Percentiles rank a stretch among this genome's conserved stretches.
These are phyloP conservation scores for Drosophila melanosoma DNA, from an alignment of 2,888 invertebrate genomes.

Conservation along the genomic window DNA sequence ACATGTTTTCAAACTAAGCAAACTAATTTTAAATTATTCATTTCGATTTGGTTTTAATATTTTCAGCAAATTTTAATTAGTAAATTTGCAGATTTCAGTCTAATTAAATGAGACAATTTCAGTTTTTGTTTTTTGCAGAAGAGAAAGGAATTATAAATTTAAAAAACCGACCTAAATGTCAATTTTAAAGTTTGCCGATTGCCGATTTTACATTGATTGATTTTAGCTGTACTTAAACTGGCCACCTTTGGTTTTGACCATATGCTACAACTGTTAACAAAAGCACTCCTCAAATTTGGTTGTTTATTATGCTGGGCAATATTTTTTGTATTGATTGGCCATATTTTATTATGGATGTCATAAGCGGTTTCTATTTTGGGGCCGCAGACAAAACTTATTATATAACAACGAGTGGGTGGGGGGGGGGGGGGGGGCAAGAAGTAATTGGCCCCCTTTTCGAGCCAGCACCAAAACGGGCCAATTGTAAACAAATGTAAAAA, in stretches of 20 bases:
- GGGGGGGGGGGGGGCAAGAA: slow-evolving; percentile 51
- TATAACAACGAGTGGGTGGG: slow-evolving; percentile 51
- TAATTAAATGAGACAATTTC: too few relatives aligned
- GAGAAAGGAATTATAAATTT: neutral
- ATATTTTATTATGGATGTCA: slow-evolving; percentile 31
- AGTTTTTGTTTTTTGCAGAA: neutral
- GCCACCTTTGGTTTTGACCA: too few relatives aligned
- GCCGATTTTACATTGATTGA: too few relatives aligned
- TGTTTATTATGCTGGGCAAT: slow-evolving; percentile 8
- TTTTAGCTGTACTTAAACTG: neutral
- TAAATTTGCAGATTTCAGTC: neutral
- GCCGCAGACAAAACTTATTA: slow-evolving; percentile 39
- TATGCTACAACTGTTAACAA: neutral
- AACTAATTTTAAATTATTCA: too few relatives aligned
- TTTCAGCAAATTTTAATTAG: neutral
- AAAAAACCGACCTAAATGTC: neutral
- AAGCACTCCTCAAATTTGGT: neutral
- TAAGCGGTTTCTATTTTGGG: slow-evolving; percentile 36
- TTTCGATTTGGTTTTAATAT: neutral
- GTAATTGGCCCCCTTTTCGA: slow-evolving; percentile 50
- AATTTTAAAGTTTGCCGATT: neutral
- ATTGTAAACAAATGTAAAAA: slow-evolving; percentile 48
- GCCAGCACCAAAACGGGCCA: slow-evolving; percentile 14
- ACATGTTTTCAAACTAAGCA: slow-evolving; percentile 16
- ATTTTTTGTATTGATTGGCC: slow-evolving; percentile 31